Conservation (phyloP, 2,797 vertebrate species). For the Chrosomus eos region DNA sequence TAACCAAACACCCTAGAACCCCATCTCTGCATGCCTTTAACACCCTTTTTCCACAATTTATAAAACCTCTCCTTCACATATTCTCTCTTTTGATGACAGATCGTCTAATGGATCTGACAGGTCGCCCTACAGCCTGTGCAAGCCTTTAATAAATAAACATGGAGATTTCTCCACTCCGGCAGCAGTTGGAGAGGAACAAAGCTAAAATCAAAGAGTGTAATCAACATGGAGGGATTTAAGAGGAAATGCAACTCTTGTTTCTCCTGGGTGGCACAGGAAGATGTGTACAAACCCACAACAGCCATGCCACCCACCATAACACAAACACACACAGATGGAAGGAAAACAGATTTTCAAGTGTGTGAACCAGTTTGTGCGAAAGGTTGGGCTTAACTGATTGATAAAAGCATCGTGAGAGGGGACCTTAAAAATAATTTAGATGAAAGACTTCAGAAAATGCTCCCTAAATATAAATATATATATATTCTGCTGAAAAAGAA, state of each 20-base stretch:
- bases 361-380: neutral
- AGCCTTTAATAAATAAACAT: constrained; percentile 56
- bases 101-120: constrained; percentile 51
- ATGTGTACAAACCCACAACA: constrained; percentile 50
- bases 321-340: constrained; percentile 42
- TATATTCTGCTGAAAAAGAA: neutral
- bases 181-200: constrained; percentile 47
- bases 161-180: constrained; percentile 22
- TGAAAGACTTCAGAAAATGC: neutral
- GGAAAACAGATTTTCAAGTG: neutral
- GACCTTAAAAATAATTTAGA: neutral
- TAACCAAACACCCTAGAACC: constrained; percentile 16
- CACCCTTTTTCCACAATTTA: constrained; percentile 10
- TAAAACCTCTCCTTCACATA: constrained; percentile 31
- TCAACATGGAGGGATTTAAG: constrained; percentile 49
- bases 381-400: constrained; percentile 2
- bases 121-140: constrained; percentile 24
- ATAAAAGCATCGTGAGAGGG: neutral
- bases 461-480: neutral
- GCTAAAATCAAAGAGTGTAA: constrained; percentile 54
- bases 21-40: neutral
- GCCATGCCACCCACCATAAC: constrained; percentile 48
- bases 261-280: constrained; percentile 41
- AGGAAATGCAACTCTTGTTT: constrained; percentile 50
- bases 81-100: constrained; percentile 21